Evolutionary conservation across 2,797 vertebrate genomes (phyloP).

Genomic region (Coregonus suidteri): DNA sequence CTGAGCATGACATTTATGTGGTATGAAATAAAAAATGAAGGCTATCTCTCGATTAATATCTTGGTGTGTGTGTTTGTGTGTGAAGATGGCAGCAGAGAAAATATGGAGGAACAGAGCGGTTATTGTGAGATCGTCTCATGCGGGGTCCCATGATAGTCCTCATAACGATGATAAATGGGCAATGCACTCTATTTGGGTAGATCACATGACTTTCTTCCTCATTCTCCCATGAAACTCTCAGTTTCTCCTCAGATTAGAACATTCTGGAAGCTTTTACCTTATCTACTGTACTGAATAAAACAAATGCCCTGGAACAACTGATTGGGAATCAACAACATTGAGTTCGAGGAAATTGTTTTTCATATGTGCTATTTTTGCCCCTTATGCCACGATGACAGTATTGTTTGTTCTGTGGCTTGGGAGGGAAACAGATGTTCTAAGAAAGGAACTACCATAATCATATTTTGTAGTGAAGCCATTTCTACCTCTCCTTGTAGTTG

Average conservation of each 20-base stretch:
- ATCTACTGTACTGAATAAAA: no score
- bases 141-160: slow-evolving; percentile 66
- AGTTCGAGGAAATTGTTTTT: no score
- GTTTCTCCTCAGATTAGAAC: neutral
- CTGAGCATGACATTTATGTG: slow-evolving; percentile 41
- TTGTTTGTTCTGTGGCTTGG: no score
- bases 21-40: slow-evolving; percentile 26
- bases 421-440: no score
- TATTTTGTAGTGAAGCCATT: no score
- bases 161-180: slow-evolving; percentile 70
- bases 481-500: no score
- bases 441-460: no score
- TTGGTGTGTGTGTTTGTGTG: slow-evolving; percentile 40
- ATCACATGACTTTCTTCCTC: slow-evolving; percentile 48
- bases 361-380: no score
- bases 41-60: slow-evolving; percentile 23
- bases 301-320: neutral
- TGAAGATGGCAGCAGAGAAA: slow-evolving; percentile 26
- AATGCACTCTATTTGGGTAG: slow-evolving; percentile 47
- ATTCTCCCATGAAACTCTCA: no score
- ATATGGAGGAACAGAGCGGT: slow-evolving; percentile 50
- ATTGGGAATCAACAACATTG: no score
- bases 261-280: neutral
- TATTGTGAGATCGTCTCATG: slow-evolving; percentile 54
- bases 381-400: no score